Evolutionary conservation across 2,888 invertebrate genomes (phyloP).

Genomic region (Tinea pellionella): DNA sequence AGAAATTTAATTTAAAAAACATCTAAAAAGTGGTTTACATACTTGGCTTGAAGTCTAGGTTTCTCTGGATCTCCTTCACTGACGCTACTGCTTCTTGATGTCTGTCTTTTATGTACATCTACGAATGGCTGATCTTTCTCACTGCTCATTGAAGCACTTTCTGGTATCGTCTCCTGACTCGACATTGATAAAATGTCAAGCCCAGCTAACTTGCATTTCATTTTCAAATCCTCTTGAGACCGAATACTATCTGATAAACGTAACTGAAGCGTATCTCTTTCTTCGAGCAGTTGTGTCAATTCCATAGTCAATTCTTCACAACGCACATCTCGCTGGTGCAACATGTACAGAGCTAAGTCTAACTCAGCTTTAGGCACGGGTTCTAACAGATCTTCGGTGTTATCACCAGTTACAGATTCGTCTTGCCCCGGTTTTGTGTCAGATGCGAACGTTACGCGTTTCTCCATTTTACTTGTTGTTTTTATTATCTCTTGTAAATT

Average conservation of each 20-base stretch:
- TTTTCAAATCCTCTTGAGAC: conserved; percentile 72
- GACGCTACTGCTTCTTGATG: conserved; percentile 52
- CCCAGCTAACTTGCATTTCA: conserved; percentile 32
- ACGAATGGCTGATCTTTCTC: conserved; percentile 42
- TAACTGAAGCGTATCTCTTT: conserved; percentile 85
- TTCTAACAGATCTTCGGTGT: conserved; percentile 35
- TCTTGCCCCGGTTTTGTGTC: conserved; percentile 46
- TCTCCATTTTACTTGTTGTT: conserved; percentile 44
- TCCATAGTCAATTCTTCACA: conserved; percentile 90
- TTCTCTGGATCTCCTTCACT: conserved; percentile 53
- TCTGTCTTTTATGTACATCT: conserved; percentile 44
- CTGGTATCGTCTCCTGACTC: conserved; percentile 37
- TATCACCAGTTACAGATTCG: conserved; percentile 18
- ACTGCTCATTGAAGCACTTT: conserved; percentile 34
- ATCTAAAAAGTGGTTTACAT: conserved; percentile 27
- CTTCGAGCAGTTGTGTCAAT: conserved; percentile 83
- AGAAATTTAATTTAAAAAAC: too few species aligned
- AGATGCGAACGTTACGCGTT: conserved; percentile 57
- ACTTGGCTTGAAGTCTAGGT: conserved; percentile 60
- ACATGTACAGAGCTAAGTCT: conserved; percentile 84
- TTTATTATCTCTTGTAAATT: conserved; percentile 38
- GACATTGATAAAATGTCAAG: conserved; percentile 35
- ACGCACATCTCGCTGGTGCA: conserved; percentile 87
- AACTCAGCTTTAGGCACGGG: conserved; percentile 73
- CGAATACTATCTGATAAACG: conserved; percentile 84